Evolutionary conservation across 2,888 invertebrate species (phyloP), one percentile per base, ranked within the genome.

Genomic region (Cryptocephalus primarius): DNA sequence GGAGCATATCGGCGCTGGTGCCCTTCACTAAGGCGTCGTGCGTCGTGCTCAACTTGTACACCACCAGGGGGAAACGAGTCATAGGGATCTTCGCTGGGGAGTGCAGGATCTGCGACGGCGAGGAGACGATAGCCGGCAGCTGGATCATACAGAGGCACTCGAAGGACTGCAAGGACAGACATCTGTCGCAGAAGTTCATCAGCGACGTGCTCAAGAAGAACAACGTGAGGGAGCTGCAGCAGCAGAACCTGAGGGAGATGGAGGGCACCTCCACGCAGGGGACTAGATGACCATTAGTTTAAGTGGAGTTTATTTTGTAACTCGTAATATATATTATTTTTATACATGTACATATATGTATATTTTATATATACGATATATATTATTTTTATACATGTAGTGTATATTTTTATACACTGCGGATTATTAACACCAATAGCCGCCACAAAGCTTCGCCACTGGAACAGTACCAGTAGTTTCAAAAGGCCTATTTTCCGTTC

Each of bases 81-180:
- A 39, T 36, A 36, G 2, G 11, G 38, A 11, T 32, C 32, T 48
- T 48, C 36, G 22, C 44, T 64, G 69, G 68, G n/a, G 67, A 69
- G 55, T 69, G 68, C 50, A 58, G 63, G 43, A 53, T 61, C 9
- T 69, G 68, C 47, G 59, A 62, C 11, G 60, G 60, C 6, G 50
- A 51, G n/a, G 65, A 66, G 47, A 59, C 59, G 6, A 59, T 68
- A 13, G 55, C 61, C 3, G 69, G 69, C 8, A 56, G 62, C 32
- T 69, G 69, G 68, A 46, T 67, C 47, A 43, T 65, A 9, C 58
- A 60, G 13, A 52, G 61, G 9, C 51, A 55, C 42, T 63, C 67
- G 1, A 54, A 60, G 8, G 61, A 63, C 47, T 69, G 69, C 44
- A 63, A 63, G 48, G 65, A 66, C 46, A 56, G 63, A 46, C 61